Conservation (phyloP, 2,888 invertebrate species). For the Meganola albula region DNA sequence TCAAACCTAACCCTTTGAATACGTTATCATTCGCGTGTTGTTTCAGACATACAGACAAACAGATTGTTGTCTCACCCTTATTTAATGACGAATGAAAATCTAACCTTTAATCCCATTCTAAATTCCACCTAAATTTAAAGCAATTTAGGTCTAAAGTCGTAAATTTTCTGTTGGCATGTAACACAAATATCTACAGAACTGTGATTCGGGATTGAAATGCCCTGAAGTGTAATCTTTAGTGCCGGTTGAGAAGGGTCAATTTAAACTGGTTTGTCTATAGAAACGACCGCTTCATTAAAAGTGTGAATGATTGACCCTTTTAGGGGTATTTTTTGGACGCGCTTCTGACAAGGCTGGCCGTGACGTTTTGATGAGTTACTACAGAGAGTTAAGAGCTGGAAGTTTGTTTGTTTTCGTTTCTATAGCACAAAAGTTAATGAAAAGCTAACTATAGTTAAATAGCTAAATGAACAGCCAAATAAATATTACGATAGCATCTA, state of each 20-base stretch:
- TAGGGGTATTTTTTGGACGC: slow-evolving; percentile 44
- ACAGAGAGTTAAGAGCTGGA: too few relatives aligned
- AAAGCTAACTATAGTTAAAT: too few relatives aligned
- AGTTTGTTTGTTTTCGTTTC: slow-evolving; percentile 21
- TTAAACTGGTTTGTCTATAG: slow-evolving; percentile 52
- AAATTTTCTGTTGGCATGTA: slow-evolving; percentile 5
- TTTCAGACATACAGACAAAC: slow-evolving; percentile 64
- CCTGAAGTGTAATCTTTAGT: slow-evolving; percentile 18
- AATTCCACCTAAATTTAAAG: slow-evolving; percentile 21
- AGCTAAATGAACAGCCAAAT: too few relatives aligned
- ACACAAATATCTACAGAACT: slow-evolving; percentile 46
- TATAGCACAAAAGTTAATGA: too few relatives aligned
- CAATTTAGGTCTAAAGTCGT: slow-evolving; percentile 27
- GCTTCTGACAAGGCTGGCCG: slow-evolving; percentile 35
- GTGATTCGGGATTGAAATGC: slow-evolving; percentile 32
- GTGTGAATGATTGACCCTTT: slow-evolving; percentile 64
- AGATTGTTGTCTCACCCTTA: slow-evolving; percentile 51
- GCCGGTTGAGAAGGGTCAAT: slow-evolving; percentile 31
- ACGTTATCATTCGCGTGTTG: slow-evolving; percentile 61
- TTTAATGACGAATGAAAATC: slow-evolving; percentile 60
- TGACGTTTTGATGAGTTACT: slow-evolving; percentile 42
- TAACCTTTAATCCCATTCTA: slow-evolving; percentile 13
- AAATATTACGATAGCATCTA: too few relatives aligned
- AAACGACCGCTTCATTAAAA: slow-evolving; percentile 62
- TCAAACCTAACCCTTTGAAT: slow-evolving; percentile 46